Conservation (phyloP, 1,140 invertebrate genomes). For the Sycophila sp. region DNA sequence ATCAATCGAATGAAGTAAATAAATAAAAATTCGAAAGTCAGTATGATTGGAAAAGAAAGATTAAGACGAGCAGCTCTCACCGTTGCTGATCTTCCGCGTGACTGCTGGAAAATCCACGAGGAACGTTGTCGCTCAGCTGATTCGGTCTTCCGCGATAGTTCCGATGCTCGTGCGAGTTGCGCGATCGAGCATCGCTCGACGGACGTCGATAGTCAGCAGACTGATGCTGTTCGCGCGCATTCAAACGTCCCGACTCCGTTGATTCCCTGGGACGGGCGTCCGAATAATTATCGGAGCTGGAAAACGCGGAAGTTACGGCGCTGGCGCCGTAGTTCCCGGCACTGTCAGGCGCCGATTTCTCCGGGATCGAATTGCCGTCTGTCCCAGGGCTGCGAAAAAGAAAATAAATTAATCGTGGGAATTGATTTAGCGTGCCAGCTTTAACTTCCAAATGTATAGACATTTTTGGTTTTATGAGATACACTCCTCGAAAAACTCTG, state of each 20-base stretch:
- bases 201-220: no score
- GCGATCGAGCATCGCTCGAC: not conserved
- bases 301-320: not conserved
- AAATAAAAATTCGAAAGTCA: no score
- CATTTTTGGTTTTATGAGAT: no score
- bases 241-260: not conserved
- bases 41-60: no score
- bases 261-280: slow-evolving; percentile 7
- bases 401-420: slow-evolving; percentile 6
- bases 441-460: no score
- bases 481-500: no score
- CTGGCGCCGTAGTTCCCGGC: not conserved
- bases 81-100: not conserved
- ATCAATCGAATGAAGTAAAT: no score
- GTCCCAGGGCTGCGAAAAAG: not conserved
- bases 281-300: slow-evolving; percentile 14
- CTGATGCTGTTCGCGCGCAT: not conserved
- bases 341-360: slow-evolving; percentile 6
- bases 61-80: no score
- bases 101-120: slow-evolving; percentile 47
- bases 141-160: not conserved
- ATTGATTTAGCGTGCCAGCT: no score
- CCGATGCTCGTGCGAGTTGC: not conserved
- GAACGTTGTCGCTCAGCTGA: slow-evolving; percentile 37
- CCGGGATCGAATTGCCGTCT: not conserved